A percentile compares a stretch with the other conserved stretches of the same genome.
phyloP scores from a whole-genome alignment of 2,888 invertebrate genomes.

The Caenorhabditis sulstoni region DNA sequence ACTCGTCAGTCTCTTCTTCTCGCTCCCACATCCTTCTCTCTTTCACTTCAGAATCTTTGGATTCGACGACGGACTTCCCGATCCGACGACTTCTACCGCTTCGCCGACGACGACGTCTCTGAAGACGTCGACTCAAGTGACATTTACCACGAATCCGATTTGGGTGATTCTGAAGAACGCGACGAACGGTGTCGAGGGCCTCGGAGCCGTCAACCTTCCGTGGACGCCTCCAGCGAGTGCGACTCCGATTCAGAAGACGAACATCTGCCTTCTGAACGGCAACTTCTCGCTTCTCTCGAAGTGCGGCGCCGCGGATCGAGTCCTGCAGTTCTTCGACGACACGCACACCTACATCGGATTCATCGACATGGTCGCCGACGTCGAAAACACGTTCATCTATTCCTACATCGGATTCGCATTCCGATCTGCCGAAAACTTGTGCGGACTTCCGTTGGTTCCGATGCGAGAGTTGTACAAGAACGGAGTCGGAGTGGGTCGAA shows the following conservation, averaged over 20 bases:
- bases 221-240: slow-evolving; percentile 35
- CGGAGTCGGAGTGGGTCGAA: slow-evolving; percentile 20
- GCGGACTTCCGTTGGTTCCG: slow-evolving; percentile 25
- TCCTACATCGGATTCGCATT: slow-evolving; percentile 37
- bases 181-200: slow-evolving; percentile 26
- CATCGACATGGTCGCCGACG: slow-evolving; percentile 15
- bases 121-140: slow-evolving; percentile 3
- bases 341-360: slow-evolving; percentile 33
- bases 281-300: slow-evolving; percentile 15
- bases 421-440: slow-evolving; percentile 5
- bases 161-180: slow-evolving; percentile 36
- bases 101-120: background rate
- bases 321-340: slow-evolving; percentile 30
- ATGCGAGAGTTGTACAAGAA: slow-evolving; percentile 34
- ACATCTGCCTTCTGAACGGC: slow-evolving; percentile 30
- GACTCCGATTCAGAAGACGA: slow-evolving; percentile 21
- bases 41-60: slow-evolving; percentile 34
- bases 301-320: slow-evolving; percentile 23
- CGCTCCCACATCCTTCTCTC: background rate
- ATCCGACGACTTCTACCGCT: slow-evolving; percentile 7
- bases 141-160: slow-evolving; percentile 27
- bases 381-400: slow-evolving; percentile 26
- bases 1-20: slow-evolving; percentile 13
- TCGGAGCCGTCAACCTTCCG: slow-evolving; percentile 31
- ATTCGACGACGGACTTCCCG: slow-evolving; percentile 34